Conservation (phyloP, 2,888 invertebrate genomes). For the Cacoxenus indagator region DNA sequence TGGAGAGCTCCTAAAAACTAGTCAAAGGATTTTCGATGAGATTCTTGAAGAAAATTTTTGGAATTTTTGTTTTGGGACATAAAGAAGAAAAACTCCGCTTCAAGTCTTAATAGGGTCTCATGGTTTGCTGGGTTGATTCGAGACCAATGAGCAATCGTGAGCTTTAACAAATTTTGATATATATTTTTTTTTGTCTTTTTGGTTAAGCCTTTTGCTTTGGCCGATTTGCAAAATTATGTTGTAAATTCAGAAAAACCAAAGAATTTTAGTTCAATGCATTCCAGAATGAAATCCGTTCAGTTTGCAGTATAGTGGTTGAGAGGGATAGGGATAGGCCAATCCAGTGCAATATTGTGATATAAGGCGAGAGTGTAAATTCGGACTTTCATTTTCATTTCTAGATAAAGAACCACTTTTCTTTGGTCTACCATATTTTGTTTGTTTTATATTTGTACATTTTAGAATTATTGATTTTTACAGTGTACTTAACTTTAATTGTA, state of each 20-base stretch:
- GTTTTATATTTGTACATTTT: slow-evolving; percentile 8
- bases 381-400: neutral
- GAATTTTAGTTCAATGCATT: slow-evolving; percentile 10
- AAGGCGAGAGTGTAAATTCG: neutral
- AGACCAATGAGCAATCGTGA: too few species aligned
- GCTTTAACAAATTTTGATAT: neutral
- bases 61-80: too few species aligned
- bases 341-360: slow-evolving; percentile 71
- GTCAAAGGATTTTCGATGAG: too few species aligned
- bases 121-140: too few species aligned
- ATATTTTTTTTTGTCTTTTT: too few species aligned
- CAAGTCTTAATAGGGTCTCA: too few species aligned
- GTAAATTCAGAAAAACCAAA: neutral
- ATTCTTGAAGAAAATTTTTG: too few species aligned
- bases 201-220: neutral
- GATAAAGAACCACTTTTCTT: neutral
- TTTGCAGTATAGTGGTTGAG: too few species aligned
- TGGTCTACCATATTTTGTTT: neutral
- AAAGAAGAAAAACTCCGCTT: too few species aligned
- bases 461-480: neutral
- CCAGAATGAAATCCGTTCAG: neutral
- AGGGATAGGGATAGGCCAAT: slow-evolving; percentile 58
- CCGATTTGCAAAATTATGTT: neutral
- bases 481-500: slow-evolving; percentile 5
- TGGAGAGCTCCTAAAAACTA: too few species aligned